Evolutionary conservation across 2,113 vertebrate genomes (phyloP).

Genomic region (Pomatorhinus ruficollis): DNA sequence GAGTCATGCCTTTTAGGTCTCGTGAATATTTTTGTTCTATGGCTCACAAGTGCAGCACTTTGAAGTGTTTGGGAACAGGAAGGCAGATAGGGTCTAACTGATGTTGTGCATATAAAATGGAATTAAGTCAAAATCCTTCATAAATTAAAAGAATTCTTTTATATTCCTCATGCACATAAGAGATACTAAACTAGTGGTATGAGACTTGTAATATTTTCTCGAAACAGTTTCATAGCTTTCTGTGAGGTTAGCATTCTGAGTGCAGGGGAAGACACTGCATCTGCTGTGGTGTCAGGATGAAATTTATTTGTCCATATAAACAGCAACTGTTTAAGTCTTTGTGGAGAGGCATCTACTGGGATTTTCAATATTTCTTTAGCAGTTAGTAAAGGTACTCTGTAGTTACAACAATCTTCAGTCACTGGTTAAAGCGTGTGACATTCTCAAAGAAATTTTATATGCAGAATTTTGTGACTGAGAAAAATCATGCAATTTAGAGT

Average conservation of each 20-base stretch:
- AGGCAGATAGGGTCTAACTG: neutral
- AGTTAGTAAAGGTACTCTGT: neutral
- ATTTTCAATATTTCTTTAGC: neutral
- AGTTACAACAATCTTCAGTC: neutral
- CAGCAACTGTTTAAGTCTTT: neutral
- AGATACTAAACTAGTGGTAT: neutral
- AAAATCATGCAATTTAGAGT: neutral
- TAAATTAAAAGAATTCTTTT: neutral
- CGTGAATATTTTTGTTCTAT: neutral
- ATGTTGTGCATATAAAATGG: neutral
- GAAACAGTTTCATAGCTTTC: neutral
- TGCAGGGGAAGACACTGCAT: neutral
- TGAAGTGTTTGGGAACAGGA: neutral
- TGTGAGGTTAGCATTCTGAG: neutral
- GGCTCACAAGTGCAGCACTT: neutral
- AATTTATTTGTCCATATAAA: neutral
- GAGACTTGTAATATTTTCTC: neutral
- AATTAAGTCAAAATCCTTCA: neutral
- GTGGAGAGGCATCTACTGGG: neutral
- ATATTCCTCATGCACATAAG: neutral
- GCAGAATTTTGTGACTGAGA: neutral
- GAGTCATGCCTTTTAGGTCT: neutral
- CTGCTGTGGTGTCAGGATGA: neutral
- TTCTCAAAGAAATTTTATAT: neutral
- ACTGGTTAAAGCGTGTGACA: neutral